These are phyloP conservation scores for Dromiciops gliroides DNA, from an alignment of 2,113 vertebrate species.

Conservation along the genomic window DNA sequence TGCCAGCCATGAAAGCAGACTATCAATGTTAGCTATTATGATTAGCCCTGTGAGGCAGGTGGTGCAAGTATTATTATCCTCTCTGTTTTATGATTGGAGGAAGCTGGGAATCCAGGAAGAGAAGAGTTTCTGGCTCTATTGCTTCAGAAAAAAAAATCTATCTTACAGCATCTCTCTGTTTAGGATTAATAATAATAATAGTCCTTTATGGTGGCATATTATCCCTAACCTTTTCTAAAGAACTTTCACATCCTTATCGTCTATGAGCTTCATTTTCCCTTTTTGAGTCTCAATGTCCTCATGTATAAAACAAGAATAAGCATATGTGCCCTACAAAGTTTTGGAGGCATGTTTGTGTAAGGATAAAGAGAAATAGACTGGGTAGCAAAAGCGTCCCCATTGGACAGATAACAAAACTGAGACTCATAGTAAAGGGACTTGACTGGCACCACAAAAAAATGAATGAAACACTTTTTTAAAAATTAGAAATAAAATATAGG, in stretches of 20 bases:
- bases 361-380: not conserved
- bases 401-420: not conserved
- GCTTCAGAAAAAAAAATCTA: not conserved
- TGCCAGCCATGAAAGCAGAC: not conserved
- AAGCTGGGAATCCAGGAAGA: not conserved
- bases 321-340: not conserved
- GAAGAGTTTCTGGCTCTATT: not conserved
- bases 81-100: not conserved
- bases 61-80: not conserved
- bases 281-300: not conserved
- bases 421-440: not conserved
- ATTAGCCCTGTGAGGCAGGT: not conserved
- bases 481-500: not conserved
- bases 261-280: not conserved
- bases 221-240: not conserved
- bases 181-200: not conserved
- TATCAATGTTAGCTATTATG: no score
- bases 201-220: not conserved
- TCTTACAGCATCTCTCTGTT: not conserved
- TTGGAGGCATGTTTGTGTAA: not conserved
- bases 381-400: not conserved
- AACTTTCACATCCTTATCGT: not conserved
- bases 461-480: not conserved
- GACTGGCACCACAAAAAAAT: not conserved
- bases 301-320: not conserved